These are phyloP conservation scores for Tauraco hartlaubi DNA, from an alignment of 2,797 vertebrate genomes.

Conservation along the genomic window DNA sequence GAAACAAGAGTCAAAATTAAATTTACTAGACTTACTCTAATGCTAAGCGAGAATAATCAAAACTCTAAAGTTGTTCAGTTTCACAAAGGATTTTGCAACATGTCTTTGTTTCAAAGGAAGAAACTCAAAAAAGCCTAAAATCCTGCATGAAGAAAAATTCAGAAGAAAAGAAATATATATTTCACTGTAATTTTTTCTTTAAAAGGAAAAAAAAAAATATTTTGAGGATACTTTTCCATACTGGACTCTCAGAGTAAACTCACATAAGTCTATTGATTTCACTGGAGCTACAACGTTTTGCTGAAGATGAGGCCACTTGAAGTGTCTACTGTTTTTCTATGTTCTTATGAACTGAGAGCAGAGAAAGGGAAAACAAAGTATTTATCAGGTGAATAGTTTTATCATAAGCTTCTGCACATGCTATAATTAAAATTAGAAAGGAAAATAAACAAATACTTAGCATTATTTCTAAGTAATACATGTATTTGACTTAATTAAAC, in stretches of 20 bases:
- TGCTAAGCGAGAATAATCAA: not conserved
- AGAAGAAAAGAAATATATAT: not conserved
- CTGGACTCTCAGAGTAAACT: not conserved
- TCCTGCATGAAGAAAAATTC: not conserved
- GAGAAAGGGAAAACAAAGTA: not conserved
- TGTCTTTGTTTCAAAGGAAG: not conserved
- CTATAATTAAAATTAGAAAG: not conserved
- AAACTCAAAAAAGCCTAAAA: not conserved
- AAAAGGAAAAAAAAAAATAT: not conserved
- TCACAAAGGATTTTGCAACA: not conserved
- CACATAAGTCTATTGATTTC: not conserved
- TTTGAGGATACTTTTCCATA: not conserved
- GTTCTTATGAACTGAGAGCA: not conserved
- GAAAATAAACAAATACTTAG: not conserved
- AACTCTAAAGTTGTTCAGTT: not conserved
- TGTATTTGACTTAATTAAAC: not conserved
- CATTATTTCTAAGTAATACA: not conserved
- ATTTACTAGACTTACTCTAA: not conserved
- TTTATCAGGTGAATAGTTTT: not conserved
- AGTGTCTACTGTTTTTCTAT: not conserved
- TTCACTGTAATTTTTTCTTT: not conserved
- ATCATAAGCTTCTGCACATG: not conserved
- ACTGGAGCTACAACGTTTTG: not conserved
- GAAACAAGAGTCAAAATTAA: not conserved
- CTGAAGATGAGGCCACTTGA: not conserved